These are phyloP conservation scores for Phrynocephalus versicolor DNA, from an alignment of 2,113 vertebrate species.

Conservation along the genomic window DNA sequence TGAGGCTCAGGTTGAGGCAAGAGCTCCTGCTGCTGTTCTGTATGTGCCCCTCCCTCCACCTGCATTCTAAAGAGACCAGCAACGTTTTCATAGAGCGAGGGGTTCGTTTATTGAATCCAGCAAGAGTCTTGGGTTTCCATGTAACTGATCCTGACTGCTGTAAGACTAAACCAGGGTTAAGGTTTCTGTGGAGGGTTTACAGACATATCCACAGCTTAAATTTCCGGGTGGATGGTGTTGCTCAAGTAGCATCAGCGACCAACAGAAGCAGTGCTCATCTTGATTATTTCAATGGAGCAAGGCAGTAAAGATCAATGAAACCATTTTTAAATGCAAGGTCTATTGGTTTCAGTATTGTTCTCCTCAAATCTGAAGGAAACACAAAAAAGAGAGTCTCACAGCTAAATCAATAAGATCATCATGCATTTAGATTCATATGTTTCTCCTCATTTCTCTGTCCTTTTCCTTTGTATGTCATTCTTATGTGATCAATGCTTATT, in stretches of 20 bases:
- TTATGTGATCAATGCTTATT: too few species aligned
- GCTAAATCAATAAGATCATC: too few species aligned
- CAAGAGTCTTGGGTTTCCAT: constrained; percentile 3
- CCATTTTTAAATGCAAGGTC: neutral
- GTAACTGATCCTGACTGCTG: constrained; percentile 24
- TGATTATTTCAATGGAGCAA: neutral
- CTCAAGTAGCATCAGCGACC: accelerated
- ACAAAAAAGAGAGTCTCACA: too few species aligned
- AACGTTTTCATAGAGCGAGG: constrained; percentile 10
- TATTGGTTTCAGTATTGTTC: neutral
- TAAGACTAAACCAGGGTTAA: neutral
- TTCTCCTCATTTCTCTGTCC: too few species aligned
- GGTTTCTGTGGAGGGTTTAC: constrained; percentile 27
- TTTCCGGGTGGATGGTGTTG: neutral
- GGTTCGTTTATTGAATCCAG: constrained; percentile 1
- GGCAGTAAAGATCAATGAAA: neutral
- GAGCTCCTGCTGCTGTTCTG: neutral
- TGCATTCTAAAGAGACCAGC: constrained; percentile 3
- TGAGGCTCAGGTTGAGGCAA: neutral
- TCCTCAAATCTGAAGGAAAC: neutral
- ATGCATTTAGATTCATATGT: too few species aligned
- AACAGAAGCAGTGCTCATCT: neutral
- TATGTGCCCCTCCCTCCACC: too few species aligned
- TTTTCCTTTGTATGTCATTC: too few species aligned
- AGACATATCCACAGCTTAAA: constrained; percentile 1